Evolutionary conservation across 2,797 vertebrate genomes (phyloP).

Genomic region (Podarcis lilfordi): DNA sequence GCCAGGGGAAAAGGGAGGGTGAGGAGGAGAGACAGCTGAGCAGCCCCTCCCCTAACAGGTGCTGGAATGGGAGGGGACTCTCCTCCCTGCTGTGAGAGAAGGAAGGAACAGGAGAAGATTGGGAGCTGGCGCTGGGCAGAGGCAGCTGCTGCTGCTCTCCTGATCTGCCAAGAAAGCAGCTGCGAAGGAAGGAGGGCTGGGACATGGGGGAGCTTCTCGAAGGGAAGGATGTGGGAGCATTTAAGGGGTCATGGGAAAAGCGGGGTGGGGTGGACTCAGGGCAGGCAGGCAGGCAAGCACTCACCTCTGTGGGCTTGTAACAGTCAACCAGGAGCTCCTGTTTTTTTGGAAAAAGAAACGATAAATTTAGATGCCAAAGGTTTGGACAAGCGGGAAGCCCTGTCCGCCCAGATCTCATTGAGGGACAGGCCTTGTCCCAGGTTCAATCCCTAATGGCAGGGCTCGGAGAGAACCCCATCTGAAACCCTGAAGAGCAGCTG

Average conservation of each 20-base stretch:
- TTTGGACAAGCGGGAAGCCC: background rate
- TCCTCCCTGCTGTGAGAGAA: background rate
- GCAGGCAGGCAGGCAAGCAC: constrained; percentile 16
- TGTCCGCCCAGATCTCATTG: background rate
- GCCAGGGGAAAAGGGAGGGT: background rate
- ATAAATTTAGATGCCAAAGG: background rate
- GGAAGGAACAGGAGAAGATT: background rate
- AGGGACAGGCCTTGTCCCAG: too few species aligned
- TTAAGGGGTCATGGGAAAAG: background rate
- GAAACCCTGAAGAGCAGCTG: too few species aligned
- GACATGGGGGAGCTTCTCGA: accelerated
- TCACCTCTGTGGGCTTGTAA: constrained; percentile 93
- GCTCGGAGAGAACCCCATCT: too few species aligned
- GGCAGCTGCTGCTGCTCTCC: constrained; percentile 1
- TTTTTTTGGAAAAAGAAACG: constrained; percentile 15
- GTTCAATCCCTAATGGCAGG: too few species aligned
- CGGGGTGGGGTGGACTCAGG: too few species aligned
- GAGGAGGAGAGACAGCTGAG: background rate
- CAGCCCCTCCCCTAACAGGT: background rate
- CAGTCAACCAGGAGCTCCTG: constrained; percentile 92
- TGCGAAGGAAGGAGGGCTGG: background rate
- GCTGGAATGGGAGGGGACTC: background rate
- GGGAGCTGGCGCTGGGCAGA: background rate
- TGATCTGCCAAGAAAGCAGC: background rate
- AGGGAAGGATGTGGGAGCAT: background rate